Percentiles rank a stretch among this genome's conserved stretches.
phyloP scores from a whole-genome alignment of 2,113 vertebrate species.

The Progne subis region DNA sequence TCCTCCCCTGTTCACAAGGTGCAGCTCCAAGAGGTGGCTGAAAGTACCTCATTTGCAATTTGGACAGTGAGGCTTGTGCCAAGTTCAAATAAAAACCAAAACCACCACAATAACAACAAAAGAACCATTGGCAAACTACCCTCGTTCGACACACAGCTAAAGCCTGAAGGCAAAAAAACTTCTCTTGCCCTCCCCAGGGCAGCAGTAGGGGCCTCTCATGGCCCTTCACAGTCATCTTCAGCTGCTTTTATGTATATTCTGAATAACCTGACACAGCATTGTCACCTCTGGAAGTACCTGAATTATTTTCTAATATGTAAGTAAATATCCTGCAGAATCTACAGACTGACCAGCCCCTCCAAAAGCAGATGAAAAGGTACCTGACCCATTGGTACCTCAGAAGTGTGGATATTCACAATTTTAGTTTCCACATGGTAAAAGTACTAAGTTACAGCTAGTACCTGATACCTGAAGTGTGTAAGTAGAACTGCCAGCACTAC shows the following conservation, averaged over 20 bases:
- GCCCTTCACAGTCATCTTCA: background rate
- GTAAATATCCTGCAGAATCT: background rate
- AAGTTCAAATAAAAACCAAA: background rate
- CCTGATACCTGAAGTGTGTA: background rate
- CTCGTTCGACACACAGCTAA: background rate
- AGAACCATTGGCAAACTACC: background rate
- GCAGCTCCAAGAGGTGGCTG: background rate
- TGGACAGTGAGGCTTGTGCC: background rate
- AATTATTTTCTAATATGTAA: background rate
- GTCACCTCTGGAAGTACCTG: slow-evolving; percentile 39
- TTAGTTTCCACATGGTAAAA: background rate
- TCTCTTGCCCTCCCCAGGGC: background rate
- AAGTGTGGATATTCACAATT: background rate
- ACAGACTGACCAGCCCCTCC: background rate
- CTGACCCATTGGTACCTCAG: background rate
- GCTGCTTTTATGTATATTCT: background rate
- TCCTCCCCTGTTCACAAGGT: background rate
- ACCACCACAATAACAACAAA: background rate
- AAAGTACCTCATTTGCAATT: background rate
- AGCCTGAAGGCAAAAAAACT: background rate
- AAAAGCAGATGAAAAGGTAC: background rate
- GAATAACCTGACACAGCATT: background rate
- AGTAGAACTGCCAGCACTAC: background rate
- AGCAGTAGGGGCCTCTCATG: background rate
- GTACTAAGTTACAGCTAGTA: background rate